phyloP scores from a whole-genome alignment of 2,888 invertebrate genomes.

The Ormyrus pomaceus region DNA sequence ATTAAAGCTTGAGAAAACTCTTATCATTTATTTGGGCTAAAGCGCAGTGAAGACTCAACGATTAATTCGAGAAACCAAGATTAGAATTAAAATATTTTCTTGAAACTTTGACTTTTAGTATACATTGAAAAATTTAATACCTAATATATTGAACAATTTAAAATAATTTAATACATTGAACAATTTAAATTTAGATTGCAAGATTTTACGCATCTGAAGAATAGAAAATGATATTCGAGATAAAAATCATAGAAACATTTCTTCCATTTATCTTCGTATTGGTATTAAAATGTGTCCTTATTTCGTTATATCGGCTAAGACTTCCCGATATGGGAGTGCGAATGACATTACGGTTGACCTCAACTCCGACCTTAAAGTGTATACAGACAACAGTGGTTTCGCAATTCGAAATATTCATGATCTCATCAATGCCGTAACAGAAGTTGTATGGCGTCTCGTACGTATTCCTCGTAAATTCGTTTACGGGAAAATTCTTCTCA shows the following conservation, averaged over 20 bases:
- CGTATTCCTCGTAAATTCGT: conserved; percentile 31
- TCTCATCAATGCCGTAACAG: conserved; percentile 58
- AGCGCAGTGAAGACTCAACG: no score
- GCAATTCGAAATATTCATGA: conserved; percentile 54
- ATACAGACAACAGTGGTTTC: conserved; percentile 49
- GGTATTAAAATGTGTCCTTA: conserved; percentile 34
- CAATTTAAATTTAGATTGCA: no score
- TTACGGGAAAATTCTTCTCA: background rate
- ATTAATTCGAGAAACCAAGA: no score
- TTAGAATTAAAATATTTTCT: no score
- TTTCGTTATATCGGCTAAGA: conserved; percentile 34
- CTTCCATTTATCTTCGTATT: conserved; percentile 5
- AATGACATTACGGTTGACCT: conserved; percentile 50
- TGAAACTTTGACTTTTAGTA: no score
- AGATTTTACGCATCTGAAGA: background rate
- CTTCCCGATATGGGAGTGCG: conserved; percentile 44
- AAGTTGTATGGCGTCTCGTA: conserved; percentile 26
- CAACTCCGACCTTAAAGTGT: conserved; percentile 51
- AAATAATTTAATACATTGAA: no score
- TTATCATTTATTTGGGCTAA: no score
- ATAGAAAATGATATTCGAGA: background rate
- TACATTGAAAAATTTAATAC: no score
- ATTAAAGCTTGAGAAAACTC: no score
- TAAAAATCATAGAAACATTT: background rate
- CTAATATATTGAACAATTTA: no score